A percentile compares a stretch with the other conserved stretches of the same genome.
phyloP scores from a whole-genome alignment of 2,113 vertebrate genomes.

The Onychostruthus taczanowskii region DNA sequence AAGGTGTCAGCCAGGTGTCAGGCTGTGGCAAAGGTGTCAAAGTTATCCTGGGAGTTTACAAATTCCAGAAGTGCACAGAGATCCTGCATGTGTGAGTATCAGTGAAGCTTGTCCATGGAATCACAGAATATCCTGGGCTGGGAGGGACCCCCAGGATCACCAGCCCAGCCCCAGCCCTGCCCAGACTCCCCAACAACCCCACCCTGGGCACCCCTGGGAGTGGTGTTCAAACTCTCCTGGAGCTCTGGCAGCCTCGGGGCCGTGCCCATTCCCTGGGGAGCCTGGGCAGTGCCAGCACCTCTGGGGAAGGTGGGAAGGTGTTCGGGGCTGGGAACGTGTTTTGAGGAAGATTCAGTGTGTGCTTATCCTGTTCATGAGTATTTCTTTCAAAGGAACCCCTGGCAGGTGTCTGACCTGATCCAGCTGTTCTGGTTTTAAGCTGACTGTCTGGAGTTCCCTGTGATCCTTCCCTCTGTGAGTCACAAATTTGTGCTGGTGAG shows the following conservation, averaged over 20 bases:
- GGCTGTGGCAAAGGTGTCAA: rapidly evolving
- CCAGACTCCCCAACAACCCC: not conserved
- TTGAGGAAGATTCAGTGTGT: not conserved
- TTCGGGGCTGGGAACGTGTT: not conserved
- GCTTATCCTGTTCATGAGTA: not conserved
- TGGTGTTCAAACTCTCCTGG: not conserved
- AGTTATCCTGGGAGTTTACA: rapidly evolving
- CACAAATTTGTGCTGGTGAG: not conserved
- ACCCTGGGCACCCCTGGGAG: not conserved
- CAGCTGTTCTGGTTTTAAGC: not conserved
- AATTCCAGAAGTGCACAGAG: not conserved
- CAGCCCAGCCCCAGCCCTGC: not conserved
- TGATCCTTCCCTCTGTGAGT: not conserved
- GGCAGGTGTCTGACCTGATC: not conserved
- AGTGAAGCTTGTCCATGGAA: not conserved
- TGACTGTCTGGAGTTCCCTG: not conserved
- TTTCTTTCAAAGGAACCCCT: not conserved
- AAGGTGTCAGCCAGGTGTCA: not conserved
- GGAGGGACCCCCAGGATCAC: rapidly evolving
- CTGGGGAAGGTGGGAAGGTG: not conserved
- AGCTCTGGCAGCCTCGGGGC: not conserved
- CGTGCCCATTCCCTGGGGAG: not conserved
- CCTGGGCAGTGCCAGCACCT: not conserved
- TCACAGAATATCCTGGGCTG: not conserved
- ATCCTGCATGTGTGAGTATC: not conserved